phyloP scores from a whole-genome alignment of 2,113 vertebrate genomes.

The Sisor rabdophorus region DNA sequence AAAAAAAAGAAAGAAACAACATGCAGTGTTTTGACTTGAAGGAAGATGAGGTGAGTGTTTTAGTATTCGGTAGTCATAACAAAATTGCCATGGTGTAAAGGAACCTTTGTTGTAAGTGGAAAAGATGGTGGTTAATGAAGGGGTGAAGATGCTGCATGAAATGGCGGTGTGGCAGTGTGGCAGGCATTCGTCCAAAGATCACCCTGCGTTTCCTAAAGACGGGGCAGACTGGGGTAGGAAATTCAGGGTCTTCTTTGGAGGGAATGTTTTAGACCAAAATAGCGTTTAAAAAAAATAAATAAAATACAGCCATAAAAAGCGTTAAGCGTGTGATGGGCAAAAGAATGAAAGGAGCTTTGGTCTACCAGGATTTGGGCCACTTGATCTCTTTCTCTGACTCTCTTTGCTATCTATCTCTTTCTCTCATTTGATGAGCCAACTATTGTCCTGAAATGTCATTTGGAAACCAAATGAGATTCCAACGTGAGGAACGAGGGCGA shows the following conservation, averaged over 20 bases:
- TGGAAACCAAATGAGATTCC: slow-evolving; percentile 39
- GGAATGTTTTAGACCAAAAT: not conserved
- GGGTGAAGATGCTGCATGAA: slow-evolving; percentile 45
- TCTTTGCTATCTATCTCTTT: not conserved
- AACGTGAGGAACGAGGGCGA: slow-evolving; percentile 38
- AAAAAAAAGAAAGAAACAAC: slow-evolving; percentile 25
- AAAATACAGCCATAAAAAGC: slow-evolving; percentile 8
- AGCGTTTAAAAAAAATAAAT: slow-evolving; percentile 11
- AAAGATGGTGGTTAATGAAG: slow-evolving; percentile 21
- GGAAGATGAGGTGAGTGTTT: slow-evolving; percentile 3
- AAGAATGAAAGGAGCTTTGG: not conserved
- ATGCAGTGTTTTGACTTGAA: not conserved
- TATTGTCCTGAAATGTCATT: slow-evolving; percentile 32
- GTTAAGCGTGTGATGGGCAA: not conserved
- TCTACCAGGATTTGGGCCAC: slow-evolving; percentile 11
- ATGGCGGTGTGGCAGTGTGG: slow-evolving; percentile 31
- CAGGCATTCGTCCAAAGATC: slow-evolving; percentile 26
- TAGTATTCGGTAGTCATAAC: slow-evolving; percentile 10
- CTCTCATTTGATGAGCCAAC: not conserved
- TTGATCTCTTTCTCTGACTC: slow-evolving; percentile 20
- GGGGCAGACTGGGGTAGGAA: not conserved
- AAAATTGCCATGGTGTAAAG: not conserved
- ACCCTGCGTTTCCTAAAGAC: slow-evolving; percentile 24
- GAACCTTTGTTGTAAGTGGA: not conserved
- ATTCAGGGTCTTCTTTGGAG: slow-evolving; percentile 26